Conservation (phyloP, 2,113 vertebrate genomes). For the Malurus elegans region DNA sequence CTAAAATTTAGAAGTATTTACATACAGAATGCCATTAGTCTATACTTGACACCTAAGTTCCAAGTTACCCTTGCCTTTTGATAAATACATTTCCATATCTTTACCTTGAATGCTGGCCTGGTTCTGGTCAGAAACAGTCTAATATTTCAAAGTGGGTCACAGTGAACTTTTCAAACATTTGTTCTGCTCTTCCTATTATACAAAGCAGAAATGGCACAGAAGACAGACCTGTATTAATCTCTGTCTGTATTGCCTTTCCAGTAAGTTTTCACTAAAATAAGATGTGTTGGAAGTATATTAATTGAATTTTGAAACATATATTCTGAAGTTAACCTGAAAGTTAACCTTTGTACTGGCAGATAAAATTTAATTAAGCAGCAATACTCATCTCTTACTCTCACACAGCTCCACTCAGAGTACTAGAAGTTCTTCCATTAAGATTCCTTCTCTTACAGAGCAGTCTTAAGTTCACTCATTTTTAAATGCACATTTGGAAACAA, state of each 20-base stretch:
- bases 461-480: background rate
- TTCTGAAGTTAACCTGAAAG: background rate
- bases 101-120: background rate
- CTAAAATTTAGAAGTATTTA: background rate
- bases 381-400: background rate
- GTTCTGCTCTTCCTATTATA: background rate
- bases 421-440: background rate
- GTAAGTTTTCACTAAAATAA: background rate
- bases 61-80: background rate
- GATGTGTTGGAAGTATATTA: background rate
- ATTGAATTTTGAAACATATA: background rate
- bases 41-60: background rate
- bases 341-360: background rate
- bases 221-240: background rate
- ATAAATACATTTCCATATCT: background rate
- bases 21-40: background rate
- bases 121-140: background rate
- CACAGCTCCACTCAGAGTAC: background rate
- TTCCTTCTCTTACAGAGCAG: background rate
- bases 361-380: background rate
- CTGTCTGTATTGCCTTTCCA: background rate
- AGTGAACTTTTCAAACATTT: background rate
- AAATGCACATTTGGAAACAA: slow-evolving; percentile 10
- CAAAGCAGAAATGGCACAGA: background rate
- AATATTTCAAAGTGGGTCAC: background rate